These are phyloP conservation scores for Aix galericulata DNA, from an alignment of 2,113 vertebrate genomes.

Conservation along the genomic window DNA sequence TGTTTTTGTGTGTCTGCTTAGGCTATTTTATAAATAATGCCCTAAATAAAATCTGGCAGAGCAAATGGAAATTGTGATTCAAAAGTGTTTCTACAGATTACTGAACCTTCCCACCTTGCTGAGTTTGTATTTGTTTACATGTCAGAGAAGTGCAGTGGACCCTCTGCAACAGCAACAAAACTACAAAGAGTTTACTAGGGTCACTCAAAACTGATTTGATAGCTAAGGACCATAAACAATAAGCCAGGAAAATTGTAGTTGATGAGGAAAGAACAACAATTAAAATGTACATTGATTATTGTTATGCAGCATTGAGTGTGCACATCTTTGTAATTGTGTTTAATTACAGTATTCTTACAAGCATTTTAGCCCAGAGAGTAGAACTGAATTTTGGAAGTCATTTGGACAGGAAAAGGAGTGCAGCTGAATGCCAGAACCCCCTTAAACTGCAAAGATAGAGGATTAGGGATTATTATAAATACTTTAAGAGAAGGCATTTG, in stretches of 20 bases:
- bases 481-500: background rate
- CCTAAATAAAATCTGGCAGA: background rate
- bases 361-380: background rate
- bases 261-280: background rate
- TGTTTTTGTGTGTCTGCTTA: background rate
- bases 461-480: background rate
- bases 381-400: constrained; percentile 1
- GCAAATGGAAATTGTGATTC: background rate
- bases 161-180: background rate
- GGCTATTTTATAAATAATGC: background rate
- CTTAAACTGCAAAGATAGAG: background rate
- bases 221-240: background rate
- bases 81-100: background rate
- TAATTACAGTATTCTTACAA: background rate
- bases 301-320: background rate
- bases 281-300: background rate
- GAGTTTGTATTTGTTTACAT: background rate
- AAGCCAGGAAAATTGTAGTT: background rate
- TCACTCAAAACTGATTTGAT: background rate
- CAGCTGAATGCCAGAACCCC: background rate
- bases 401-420: background rate
- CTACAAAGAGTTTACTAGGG: accelerated
- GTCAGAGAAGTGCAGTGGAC: background rate
- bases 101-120: background rate
- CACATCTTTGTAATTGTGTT: constrained; percentile 4